phyloP scores from a whole-genome alignment of 2,888 invertebrate genomes.

The Patella caerulea region DNA sequence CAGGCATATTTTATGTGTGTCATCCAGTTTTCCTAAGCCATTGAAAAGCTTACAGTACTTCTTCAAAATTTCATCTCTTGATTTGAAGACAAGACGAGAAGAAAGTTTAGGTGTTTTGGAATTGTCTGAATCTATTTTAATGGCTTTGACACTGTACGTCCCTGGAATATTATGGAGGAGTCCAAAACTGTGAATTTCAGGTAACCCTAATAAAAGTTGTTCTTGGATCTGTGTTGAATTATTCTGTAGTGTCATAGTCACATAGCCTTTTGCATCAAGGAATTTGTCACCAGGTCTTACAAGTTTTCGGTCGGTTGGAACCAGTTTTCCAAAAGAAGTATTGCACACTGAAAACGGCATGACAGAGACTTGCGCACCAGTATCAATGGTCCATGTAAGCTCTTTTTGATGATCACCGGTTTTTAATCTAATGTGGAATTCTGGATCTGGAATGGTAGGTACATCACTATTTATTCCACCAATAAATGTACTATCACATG shows the following conservation, averaged over 20 bases:
- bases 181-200: not conserved
- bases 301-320: not conserved
- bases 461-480: not conserved
- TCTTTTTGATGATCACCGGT: not conserved
- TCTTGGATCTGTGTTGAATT: not conserved
- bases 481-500: not conserved
- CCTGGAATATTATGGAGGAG: not conserved
- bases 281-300: not conserved
- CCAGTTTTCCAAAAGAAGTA: not conserved
- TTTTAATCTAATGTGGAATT: not conserved
- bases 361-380: not conserved
- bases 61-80: not conserved
- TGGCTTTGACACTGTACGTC: not conserved
- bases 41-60: not conserved
- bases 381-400: not conserved
- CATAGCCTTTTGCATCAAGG: not conserved
- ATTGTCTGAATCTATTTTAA: not conserved
- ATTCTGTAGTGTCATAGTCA: not conserved
- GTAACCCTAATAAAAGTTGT: not conserved
- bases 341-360: not conserved
- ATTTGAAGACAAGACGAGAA: too few species aligned
- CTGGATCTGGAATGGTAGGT: not conserved
- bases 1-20: not conserved
- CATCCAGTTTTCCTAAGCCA: not conserved
- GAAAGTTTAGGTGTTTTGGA: too few species aligned